Evolutionary conservation across 1,140 invertebrate genomes (phyloP), one percentile per base, ranked within the genome.

Genomic region (Ceratitis capitata): DNA sequence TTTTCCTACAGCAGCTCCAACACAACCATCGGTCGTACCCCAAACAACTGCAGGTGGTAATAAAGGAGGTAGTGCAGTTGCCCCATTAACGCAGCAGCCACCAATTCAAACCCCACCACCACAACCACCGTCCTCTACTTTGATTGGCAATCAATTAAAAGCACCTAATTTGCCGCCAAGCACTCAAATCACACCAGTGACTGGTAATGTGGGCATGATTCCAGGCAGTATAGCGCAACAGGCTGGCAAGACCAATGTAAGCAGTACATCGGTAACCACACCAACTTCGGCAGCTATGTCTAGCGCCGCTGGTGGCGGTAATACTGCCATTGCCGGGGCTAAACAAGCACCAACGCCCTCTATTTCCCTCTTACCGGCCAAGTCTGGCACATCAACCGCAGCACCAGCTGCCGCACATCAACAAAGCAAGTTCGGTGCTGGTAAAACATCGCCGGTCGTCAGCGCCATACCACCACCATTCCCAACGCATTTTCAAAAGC

Each of bases 161-260:
- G 83, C 85, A 16, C 86, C 85, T 42, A 87, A 87, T 87, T 47
- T 87, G 14, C 86, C 86, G 82, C 64, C 86, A 32, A 85, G 69
- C 69, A 85, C 86, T 7, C 86, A 87, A 85, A 85, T 87, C n/a
- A 87, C 86, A 45, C 86, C 86, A 0, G 83, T 87, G 3, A 32
- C 85, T 32, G 51, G 42, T 23, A 83, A 56, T 47, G 47, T 49
- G 58, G 23, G 35, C 9, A 47, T 74, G 42, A 61, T 16, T 47
- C 39, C 56, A 51, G 82, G 61, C 12, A n/a, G 53, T 56, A 35
- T 3, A 39, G 32, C 32, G 74, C 69, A 42, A n/a, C 51, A 47
- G 53, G 39, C 26, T 39, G 58, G 16, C 78, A 61, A 84, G 29
- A 84, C 42, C 83, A 39, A 35, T 78, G n/a, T 19, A 14, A 45